Conservation (phyloP, 30 jellyfish, hydroid and myxozoan genomes). For the Hydractinia symbiolongicarpus region DNA sequence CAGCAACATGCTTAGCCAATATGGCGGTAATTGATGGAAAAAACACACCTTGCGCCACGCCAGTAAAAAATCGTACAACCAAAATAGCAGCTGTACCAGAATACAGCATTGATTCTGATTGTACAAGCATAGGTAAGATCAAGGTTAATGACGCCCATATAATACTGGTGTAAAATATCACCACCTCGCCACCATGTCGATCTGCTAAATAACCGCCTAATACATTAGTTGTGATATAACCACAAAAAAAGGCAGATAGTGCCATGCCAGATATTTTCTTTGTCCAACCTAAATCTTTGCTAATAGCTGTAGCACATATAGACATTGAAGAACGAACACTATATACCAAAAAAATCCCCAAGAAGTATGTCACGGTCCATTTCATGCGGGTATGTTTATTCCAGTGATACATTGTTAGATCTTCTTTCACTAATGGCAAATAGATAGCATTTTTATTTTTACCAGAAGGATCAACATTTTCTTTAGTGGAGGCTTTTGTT, state of each 20-base stretch:
- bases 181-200: constrained; percentile 85
- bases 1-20: constrained; percentile 61
- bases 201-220: constrained; percentile 96
- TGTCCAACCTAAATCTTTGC: constrained; percentile 96
- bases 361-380: constrained; percentile 67
- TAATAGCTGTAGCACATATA: constrained; percentile 70
- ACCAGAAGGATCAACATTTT: constrained; percentile 29
- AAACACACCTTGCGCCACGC: constrained; percentile 98
- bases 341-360: constrained; percentile 81
- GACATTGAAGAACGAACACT: constrained; percentile 96
- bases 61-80: constrained; percentile 82
- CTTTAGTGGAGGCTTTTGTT: background rate
- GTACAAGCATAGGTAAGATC: constrained; percentile 66
- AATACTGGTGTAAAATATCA: constrained; percentile 54
- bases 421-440: constrained; percentile 1
- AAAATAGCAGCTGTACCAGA: constrained; percentile 74
- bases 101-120: constrained; percentile 46
- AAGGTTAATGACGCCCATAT: constrained; percentile 76
- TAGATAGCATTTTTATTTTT: constrained; percentile 14
- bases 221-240: constrained; percentile 85
- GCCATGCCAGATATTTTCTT: constrained; percentile 96
- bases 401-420: constrained; percentile 56
- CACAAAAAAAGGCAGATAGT: constrained; percentile 93
- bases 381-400: constrained; percentile 53
- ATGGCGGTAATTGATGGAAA: constrained; percentile 83